These are phyloP conservation scores for Trissolcus japonicus DNA, from an alignment of 2,888 invertebrate genomes.

Conservation along the genomic window DNA sequence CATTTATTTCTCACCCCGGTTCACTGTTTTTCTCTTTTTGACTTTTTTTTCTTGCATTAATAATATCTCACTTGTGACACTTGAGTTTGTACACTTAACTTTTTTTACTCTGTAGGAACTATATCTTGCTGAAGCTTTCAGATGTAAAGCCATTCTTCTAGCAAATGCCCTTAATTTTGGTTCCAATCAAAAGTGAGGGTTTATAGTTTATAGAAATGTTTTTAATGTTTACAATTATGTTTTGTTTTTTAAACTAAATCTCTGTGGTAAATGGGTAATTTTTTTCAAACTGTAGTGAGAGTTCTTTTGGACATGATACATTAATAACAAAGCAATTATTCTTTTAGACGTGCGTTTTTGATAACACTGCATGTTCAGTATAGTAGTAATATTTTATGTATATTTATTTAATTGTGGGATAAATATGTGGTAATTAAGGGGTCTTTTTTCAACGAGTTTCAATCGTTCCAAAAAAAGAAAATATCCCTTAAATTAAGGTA, in stretches of 20 bases:
- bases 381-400: slow-evolving; percentile 11
- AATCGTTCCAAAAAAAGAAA: too few species aligned
- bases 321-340: too few species aligned
- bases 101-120: slow-evolving; percentile 21
- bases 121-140: slow-evolving; percentile 18
- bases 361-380: slow-evolving; percentile 11
- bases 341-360: neutral
- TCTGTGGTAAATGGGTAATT: too few species aligned
- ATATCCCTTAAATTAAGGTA: too few species aligned
- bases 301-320: too few species aligned
- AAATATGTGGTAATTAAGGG: too few species aligned
- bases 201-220: too few species aligned
- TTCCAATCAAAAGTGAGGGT: neutral
- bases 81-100: slow-evolving; percentile 4
- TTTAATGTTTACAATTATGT: too few species aligned
- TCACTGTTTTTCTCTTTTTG: neutral
- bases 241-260: too few species aligned
- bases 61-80: slow-evolving; percentile 17
- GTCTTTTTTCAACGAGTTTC: too few species aligned
- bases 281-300: too few species aligned
- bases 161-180: slow-evolving; percentile 5
- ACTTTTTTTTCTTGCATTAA: slow-evolving; percentile 9
- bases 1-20: slow-evolving; percentile 6
- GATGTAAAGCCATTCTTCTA: slow-evolving; percentile 2
- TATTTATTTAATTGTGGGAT: too few species aligned